These are phyloP conservation scores for Coelopa frigida DNA, from an alignment of 1,140 invertebrate genomes.

Conservation along the genomic window DNA sequence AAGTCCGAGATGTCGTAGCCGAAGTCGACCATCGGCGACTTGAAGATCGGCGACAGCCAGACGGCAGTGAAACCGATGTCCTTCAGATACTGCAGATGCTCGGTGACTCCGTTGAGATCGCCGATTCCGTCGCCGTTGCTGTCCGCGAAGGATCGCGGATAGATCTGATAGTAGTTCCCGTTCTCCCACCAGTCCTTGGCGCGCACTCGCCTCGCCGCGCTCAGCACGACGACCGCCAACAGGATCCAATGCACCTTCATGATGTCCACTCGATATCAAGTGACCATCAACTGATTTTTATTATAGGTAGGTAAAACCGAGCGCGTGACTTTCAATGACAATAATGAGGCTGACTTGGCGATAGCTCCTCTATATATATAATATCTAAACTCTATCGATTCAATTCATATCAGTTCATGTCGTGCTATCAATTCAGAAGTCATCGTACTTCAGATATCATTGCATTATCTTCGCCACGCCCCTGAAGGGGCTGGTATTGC, in stretches of 20 bases:
- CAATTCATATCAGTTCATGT: too few species aligned
- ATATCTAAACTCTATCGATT: too few species aligned
- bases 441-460: too few species aligned
- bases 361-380: too few species aligned
- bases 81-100: constrained; percentile 48
- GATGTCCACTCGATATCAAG: background rate
- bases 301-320: too few species aligned
- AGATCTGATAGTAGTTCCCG: constrained; percentile 64
- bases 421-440: too few species aligned
- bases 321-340: too few species aligned
- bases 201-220: background rate
- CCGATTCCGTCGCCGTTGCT: constrained; percentile 51
- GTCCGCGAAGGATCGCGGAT: constrained; percentile 69
- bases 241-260: too few species aligned
- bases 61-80: constrained; percentile 51
- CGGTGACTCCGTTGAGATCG: constrained; percentile 38
- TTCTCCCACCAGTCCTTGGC: constrained; percentile 60
- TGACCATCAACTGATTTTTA: too few species aligned
- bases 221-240: background rate
- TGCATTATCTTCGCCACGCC: too few species aligned
- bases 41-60: constrained; percentile 66
- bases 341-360: too few species aligned
- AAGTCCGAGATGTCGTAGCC: constrained; percentile 65
- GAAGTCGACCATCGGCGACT: constrained; percentile 59
- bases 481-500: too few species aligned